Base-by-base conservation (phyloP, 2,113 vertebrate species). In the Coryphaenoides rupestris region DNA sequence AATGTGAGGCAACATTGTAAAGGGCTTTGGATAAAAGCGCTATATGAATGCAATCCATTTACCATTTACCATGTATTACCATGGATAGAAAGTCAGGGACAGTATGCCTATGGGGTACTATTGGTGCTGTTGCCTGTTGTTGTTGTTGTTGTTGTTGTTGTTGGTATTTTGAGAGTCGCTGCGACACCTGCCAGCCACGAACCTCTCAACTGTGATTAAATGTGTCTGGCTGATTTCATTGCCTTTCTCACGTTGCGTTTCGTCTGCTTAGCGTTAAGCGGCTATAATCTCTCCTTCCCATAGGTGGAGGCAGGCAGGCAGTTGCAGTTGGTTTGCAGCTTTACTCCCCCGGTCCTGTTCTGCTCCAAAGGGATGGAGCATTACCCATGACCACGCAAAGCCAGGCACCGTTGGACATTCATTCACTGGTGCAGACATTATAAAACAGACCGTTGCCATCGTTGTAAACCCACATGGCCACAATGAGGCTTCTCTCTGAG, bases 241-340 rank as follows among this genome's bases (percentile, higher is more conserved):
- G 76, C 64, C 69, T 76, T 68, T 80, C 81, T 79, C 26, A 69
- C 82, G 62, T 65, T 40, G 62, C 72, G 63, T 84, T 83, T 75
- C 75, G 74, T 62, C 61, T 63, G 76, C 73, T 77, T 75, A 77
- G 75, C 47, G 71, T 74, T 86, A 84, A 87, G 84, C 82, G 84
- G 74, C 77, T 83, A 85, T 87, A 86, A 88, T 88, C 86, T 84
- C 62, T 55, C 54, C 53, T 84, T 85, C 84, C 83, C 58, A 40
- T 76, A 76, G 79, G 82, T 79, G 78, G 78, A 86, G n/a, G 87
- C 78, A 80, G n/a, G n/a, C 77, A 60, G 68, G 46, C 68, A 84
- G 70, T 84, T 76, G 66, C 70, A n/a, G n/a, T n/a, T 79, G 78
- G 74, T 77, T 82, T n/a, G 77, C 78, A 72, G 55, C 78, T 56